Percentiles rank a stretch among this genome's conserved stretches.
phyloP scores from a whole-genome alignment of 2,113 vertebrate genomes.

The Rhynchopsitta pachyrhyncha region DNA sequence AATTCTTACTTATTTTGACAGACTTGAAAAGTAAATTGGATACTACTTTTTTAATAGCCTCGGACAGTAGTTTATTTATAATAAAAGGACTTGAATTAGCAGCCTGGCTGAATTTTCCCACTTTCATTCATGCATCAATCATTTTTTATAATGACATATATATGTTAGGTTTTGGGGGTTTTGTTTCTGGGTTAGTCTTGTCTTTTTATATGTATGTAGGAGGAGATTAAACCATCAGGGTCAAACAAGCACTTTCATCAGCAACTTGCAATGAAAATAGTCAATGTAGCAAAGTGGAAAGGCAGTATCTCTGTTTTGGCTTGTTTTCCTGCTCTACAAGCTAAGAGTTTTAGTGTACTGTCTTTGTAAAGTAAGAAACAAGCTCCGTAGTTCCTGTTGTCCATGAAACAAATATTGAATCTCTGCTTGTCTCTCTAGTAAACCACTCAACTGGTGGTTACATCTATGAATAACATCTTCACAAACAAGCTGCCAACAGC shows the following conservation, averaged over 20 bases:
- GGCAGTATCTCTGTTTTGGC: background rate
- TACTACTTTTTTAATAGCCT: background rate
- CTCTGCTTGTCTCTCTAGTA: background rate
- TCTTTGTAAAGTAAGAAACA: background rate
- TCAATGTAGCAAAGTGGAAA: background rate
- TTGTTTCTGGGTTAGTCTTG: background rate
- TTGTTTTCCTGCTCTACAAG: background rate
- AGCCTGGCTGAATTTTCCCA: background rate
- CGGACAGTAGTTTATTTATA: background rate
- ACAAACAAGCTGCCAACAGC: background rate
- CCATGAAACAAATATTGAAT: background rate
- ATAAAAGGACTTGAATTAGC: background rate
- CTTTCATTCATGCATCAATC: background rate
- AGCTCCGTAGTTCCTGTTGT: background rate
- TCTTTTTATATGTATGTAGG: background rate
- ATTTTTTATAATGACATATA: background rate
- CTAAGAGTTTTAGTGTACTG: background rate
- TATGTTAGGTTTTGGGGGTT: background rate
- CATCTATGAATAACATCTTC: background rate
- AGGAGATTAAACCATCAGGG: background rate
- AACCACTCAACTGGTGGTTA: background rate
- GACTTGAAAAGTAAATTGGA: background rate
- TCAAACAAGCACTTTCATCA: background rate
- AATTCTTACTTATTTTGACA: conserved; percentile 24
- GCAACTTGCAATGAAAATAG: background rate